These are phyloP conservation scores for Pluvianellus socialis DNA, from an alignment of 2,113 vertebrate genomes.

Conservation along the genomic window DNA sequence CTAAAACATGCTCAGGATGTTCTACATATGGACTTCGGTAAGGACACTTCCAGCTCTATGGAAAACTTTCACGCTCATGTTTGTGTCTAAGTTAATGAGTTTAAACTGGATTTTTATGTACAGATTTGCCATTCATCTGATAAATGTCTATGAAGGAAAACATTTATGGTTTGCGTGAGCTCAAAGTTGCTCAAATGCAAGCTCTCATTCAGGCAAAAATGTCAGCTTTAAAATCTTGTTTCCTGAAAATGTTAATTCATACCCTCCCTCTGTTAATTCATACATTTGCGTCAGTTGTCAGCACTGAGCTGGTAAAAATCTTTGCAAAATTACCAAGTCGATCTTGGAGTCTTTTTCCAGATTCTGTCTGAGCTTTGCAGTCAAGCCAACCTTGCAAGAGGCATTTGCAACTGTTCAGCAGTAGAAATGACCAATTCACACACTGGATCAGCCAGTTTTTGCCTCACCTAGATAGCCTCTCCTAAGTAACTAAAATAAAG, in stretches of 20 bases:
- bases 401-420: not conserved
- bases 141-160: not conserved
- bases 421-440: not conserved
- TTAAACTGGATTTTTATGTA: not conserved
- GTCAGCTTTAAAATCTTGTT: conserved; percentile 20
- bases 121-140: not conserved
- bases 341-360: not conserved
- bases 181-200: not conserved
- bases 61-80: not conserved
- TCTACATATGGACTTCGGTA: not conserved
- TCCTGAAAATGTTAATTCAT: conserved; percentile 49
- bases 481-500: not conserved
- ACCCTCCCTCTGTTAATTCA: conserved; percentile 12
- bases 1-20: not conserved
- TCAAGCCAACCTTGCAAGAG: not conserved
- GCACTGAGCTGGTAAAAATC: not conserved
- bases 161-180: not conserved
- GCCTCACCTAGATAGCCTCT: not conserved
- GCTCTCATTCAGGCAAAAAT: conserved; percentile 9
- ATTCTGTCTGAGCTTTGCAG: not conserved
- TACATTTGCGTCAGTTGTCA: not conserved
- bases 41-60: not conserved
- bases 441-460: not conserved
- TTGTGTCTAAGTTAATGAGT: not conserved
- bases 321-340: not conserved